Conservation (phyloP, 2,113 vertebrate species). For the Spea bombifrons region DNA sequence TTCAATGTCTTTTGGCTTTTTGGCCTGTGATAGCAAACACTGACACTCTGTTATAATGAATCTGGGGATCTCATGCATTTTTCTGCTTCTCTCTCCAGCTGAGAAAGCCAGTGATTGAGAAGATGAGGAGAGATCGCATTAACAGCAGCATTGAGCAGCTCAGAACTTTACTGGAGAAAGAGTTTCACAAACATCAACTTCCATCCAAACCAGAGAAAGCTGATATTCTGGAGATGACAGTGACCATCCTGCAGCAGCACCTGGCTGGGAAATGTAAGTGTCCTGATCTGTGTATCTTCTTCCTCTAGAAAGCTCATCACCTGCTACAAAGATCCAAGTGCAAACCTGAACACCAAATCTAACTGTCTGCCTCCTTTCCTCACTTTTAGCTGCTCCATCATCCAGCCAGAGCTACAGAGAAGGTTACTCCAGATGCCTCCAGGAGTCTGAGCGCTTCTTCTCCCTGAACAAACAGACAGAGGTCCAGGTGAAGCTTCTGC, state of each 20-base stretch:
- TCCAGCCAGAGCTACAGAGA: slow-evolving; percentile 44
- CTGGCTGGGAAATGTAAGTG: slow-evolving; percentile 50
- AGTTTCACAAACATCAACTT: slow-evolving; percentile 69
- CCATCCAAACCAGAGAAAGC: slow-evolving; percentile 78
- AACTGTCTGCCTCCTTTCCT: slow-evolving; percentile 1
- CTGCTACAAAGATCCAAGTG: slow-evolving; percentile 19
- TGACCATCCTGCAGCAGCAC: slow-evolving; percentile 67
- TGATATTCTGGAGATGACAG: slow-evolving; percentile 78
- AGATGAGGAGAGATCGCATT: slow-evolving; percentile 78
- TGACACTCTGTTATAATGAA: background rate
- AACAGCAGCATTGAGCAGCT: slow-evolving; percentile 79
- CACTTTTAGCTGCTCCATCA: slow-evolving; percentile 28
- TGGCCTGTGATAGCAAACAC: background rate
- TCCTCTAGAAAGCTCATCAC: background rate
- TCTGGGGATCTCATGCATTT: background rate
- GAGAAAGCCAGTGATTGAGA: slow-evolving; percentile 74
- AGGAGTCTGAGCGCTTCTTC: slow-evolving; percentile 57
- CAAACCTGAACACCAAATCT: slow-evolving; percentile 6
- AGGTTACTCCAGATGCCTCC: slow-evolving; percentile 59
- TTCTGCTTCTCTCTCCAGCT: slow-evolving; percentile 54
- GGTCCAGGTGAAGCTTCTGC: slow-evolving; percentile 28
- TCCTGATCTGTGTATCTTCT: background rate
- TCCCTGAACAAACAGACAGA: slow-evolving; percentile 38
- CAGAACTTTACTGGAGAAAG: slow-evolving; percentile 69
- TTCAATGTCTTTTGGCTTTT: background rate